Conservation (phyloP, 2,888 invertebrate species). For the Kryphioiulus occultus region DNA sequence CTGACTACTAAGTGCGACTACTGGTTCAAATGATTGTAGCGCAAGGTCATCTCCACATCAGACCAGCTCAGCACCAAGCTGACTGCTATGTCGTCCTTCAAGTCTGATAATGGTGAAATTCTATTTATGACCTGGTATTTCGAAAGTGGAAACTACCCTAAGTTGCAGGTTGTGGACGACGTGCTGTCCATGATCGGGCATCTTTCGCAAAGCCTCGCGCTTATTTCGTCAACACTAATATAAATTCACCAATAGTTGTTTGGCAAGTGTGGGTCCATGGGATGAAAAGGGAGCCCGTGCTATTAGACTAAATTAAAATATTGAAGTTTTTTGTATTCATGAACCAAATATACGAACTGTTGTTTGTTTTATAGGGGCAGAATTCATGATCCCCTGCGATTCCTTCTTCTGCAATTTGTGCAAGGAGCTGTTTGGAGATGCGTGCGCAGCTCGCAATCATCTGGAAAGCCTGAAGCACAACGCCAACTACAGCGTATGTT, state of each 20-base stretch:
- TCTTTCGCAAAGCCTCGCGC: not conserved
- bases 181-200: not conserved
- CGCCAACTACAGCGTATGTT: conserved; percentile 58
- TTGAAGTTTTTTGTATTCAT: not conserved
- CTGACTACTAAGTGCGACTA: no score
- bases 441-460: conserved; percentile 58
- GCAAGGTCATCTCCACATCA: no score
- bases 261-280: not conserved
- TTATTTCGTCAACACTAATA: not conserved
- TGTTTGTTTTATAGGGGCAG: conserved; percentile 57
- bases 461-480: conserved; percentile 59
- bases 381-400: conserved; percentile 59
- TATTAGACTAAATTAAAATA: not conserved
- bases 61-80: no score
- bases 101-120: no score
- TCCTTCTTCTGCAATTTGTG: conserved; percentile 61
- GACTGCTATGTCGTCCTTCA: no score
- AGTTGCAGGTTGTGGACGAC: not conserved
- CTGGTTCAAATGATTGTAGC: no score
- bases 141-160: conserved; percentile 8
- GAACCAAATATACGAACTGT: not conserved
- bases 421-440: conserved; percentile 59
- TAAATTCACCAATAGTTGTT: not conserved
- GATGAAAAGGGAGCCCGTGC: not conserved
- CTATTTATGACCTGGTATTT: not conserved